phyloP scores from a whole-genome alignment of 2,888 invertebrate species.

The Asteroscopus sphinx region DNA sequence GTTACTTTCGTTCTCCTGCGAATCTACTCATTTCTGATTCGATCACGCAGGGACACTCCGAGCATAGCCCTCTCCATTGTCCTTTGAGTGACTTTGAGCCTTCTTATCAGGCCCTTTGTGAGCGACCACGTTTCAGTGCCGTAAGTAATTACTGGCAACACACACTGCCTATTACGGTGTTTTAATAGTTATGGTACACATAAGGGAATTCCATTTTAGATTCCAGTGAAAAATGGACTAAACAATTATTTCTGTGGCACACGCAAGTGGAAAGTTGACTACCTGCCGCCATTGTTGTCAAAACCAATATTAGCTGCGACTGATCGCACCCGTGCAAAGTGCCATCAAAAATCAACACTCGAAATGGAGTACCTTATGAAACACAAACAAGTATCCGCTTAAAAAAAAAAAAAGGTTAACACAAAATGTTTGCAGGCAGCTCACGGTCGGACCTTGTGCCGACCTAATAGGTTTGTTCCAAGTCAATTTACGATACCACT shows the following conservation, averaged over 20 bases:
- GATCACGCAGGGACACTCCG: no score
- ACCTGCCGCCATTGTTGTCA: conserved; percentile 1
- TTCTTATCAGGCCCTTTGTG: no score
- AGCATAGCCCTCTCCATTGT: no score
- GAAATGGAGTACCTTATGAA: background rate
- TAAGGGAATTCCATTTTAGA: conserved; percentile 10
- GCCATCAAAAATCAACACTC: background rate
- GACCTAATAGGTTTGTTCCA: conserved; percentile 34
- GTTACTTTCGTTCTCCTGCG: no score
- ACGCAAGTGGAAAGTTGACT: conserved; percentile 18
- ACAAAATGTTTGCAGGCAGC: conserved; percentile 8
- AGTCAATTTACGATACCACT: conserved; percentile 43
- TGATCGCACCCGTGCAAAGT: background rate
- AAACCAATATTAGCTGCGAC: conserved; percentile 1
- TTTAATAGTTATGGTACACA: conserved; percentile 1
- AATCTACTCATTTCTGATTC: no score
- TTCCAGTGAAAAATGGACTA: conserved; percentile 14
- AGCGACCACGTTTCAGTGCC: no score
- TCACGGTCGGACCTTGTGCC: conserved; percentile 21
- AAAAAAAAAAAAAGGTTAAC: background rate
- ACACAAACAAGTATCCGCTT: no score
- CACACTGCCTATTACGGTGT: no score
- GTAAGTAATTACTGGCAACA: no score
- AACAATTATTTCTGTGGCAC: conserved; percentile 25
- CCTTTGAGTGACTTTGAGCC: no score